Conservation (phyloP, 2,113 vertebrate genomes). For the Pleuronectes platessa region DNA sequence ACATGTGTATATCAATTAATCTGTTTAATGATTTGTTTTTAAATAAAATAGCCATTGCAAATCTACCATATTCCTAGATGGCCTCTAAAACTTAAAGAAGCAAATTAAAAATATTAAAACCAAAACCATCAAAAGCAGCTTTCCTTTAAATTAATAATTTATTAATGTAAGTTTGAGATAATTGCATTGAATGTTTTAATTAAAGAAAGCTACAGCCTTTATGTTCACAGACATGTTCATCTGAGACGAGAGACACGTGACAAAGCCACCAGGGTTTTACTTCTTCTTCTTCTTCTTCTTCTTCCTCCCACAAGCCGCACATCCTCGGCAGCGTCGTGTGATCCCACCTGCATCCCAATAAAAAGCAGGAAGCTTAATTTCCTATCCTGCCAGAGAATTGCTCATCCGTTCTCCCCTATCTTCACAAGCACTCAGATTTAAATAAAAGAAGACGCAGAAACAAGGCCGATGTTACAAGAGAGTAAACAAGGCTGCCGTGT, state of each 20-base stretch:
- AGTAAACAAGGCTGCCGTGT: constrained; percentile 59
- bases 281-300: constrained; percentile 1
- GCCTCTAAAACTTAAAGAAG: not conserved
- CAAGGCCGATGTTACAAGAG: constrained; percentile 39
- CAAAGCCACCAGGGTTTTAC: constrained; percentile 39
- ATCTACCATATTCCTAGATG: too few species aligned
- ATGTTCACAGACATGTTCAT: constrained; percentile 6
- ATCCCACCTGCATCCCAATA: constrained; percentile 60
- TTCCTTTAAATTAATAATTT: too few species aligned
- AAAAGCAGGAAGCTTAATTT: constrained; percentile 79
- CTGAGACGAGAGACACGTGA: constrained; percentile 1
- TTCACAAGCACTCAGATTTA: constrained; percentile 65
- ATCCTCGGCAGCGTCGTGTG: constrained; percentile 55
- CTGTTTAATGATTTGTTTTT: too few species aligned
- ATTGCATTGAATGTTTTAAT: not conserved
- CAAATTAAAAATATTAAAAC: not conserved
- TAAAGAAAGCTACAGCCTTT: not conserved
- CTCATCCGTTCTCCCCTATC: constrained; percentile 51
- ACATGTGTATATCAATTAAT: not conserved
- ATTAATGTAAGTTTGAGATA: not conserved
- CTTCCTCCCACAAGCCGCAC: constrained; percentile 43
- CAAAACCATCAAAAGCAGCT: not conserved
- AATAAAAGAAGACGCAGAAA: constrained; percentile 65
- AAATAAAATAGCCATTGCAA: too few species aligned
- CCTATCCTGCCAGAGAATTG: constrained; percentile 70